Conservation (phyloP, 2,797 vertebrate genomes). For the Parambassis ranga region DNA sequence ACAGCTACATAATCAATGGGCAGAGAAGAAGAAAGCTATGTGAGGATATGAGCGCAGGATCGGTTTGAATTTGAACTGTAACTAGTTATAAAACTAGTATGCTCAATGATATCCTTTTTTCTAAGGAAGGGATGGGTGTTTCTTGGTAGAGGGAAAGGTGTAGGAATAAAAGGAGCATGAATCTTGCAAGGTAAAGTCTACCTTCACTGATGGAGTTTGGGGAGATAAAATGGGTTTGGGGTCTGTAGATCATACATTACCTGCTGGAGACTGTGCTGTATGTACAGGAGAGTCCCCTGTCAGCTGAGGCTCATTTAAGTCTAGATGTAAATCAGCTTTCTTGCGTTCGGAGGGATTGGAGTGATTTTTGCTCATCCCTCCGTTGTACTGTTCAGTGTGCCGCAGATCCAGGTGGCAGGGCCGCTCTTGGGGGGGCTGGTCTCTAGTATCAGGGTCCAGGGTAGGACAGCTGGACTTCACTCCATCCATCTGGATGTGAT, state of each 20-base stretch:
- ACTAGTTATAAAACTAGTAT: constrained; percentile 44
- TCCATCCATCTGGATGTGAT: constrained; percentile 14
- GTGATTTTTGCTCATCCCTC: constrained; percentile 76
- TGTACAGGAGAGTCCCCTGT: constrained; percentile 85
- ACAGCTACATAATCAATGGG: constrained; percentile 44
- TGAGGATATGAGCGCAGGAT: constrained; percentile 15
- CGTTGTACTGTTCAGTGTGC: constrained; percentile 83
- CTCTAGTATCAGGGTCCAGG: constrained; percentile 57
- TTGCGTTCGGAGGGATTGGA: constrained; percentile 81
- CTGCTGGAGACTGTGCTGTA: constrained; percentile 92
- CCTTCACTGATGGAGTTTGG: constrained; percentile 49
- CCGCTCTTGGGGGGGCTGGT: constrained; percentile 89
- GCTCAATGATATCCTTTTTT: constrained; percentile 51
- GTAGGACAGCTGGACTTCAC: constrained; percentile 3
- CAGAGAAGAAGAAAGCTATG: constrained; percentile 21
- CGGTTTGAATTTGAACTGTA: constrained; percentile 60
- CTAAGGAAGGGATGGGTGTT: constrained; percentile 21
- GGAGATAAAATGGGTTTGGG: constrained; percentile 47
- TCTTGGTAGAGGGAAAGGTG: constrained; percentile 20
- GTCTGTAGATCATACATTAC: constrained; percentile 93
- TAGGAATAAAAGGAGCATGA: constrained; percentile 38
- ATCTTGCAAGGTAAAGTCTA: constrained; percentile 51
- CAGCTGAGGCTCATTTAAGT: constrained; percentile 87
- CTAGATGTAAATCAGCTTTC: constrained; percentile 84
- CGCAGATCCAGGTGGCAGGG: constrained; percentile 92